Evolutionary conservation across 1,140 invertebrate species (phyloP).

Genomic region (Sinonovacula constricta): DNA sequence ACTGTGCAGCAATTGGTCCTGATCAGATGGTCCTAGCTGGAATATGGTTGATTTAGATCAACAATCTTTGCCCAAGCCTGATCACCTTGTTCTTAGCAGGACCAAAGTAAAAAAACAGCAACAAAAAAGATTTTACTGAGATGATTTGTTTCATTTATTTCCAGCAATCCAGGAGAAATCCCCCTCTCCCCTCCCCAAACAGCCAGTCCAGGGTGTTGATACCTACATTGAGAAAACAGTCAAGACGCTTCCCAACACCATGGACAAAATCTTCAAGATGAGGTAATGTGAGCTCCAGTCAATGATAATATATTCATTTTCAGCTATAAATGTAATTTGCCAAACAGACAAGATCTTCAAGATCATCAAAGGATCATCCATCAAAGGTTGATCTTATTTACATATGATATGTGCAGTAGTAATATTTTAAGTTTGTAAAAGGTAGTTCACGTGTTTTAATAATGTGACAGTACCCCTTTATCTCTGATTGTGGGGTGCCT

Average conservation of each 20-base stretch:
- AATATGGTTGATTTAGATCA: too few species aligned
- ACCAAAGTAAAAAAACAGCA: too few species aligned
- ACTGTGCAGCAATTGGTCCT: too few species aligned
- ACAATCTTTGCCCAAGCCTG: too few species aligned
- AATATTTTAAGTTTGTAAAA: not conserved
- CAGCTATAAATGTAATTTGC: not conserved
- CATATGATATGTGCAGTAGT: not conserved
- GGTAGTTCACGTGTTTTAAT: not conserved
- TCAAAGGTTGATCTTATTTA: not conserved
- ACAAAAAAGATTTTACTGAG: too few species aligned
- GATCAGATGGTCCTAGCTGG: too few species aligned
- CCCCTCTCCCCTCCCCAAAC: too few species aligned
- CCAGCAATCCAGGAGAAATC: too few species aligned
- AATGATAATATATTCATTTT: not conserved
- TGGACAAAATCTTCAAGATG: slow-evolving; percentile 47
- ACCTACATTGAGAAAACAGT: slow-evolving; percentile 39
- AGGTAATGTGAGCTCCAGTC: slow-evolving; percentile 29
- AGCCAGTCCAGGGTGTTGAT: slow-evolving; percentile 32
- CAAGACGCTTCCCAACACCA: slow-evolving; percentile 17
- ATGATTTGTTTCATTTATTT: too few species aligned
- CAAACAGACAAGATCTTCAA: not conserved
- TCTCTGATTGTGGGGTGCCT: too few species aligned
- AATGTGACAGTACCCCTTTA: not conserved
- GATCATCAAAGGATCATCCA: not conserved
- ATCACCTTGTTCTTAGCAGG: too few species aligned